Base-by-base conservation (phyloP, 2,888 invertebrate species). In the Ganaspis brasiliensis region DNA sequence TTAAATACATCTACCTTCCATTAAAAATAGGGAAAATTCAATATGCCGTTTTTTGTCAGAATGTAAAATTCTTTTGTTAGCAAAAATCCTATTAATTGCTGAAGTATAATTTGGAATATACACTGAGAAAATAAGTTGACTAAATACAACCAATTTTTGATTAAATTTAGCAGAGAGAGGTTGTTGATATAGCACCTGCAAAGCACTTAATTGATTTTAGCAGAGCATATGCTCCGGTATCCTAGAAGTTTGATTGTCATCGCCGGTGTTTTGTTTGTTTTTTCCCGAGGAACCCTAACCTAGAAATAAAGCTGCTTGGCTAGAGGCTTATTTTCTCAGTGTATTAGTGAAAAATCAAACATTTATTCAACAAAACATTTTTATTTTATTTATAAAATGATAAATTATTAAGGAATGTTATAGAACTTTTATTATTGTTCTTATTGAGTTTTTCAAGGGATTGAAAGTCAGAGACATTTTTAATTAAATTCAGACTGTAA, bases 1-100 rank as follows among this genome's bases (percentile, higher is more conserved):
- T 45, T 45, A 21, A 37, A 59, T 31, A n/a, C 31, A 21, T 6
- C 16, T 19, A 63, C 21, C 21, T 63, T 12, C 21, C 21, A 14
- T 40, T 63, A 0, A 63, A 63, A 63, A 40, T 14, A 16, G 35
- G 63, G 19, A 63, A 16, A 63, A 21, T 40, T 19, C 14, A 24
- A 40, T 63, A 21, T 40, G 4, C 14, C 19, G 6, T 63, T 14
- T 40, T 19, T 21, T 12, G 12, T 21, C 6, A 63, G 24, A 12
- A 56, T 56, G 21, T 12, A 56, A 56, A 56, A 56, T 56, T 21
- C 56, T 56, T 56, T 56, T 56, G 56, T 52, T 19, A 16, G n/a
- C 52, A 52, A 19, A 8, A 19, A 5, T 52, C 52, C 8, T 1
- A 19, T 52, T 16, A 52, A 52, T 52, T 19, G 9, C 19, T 52